Evolutionary conservation across 2,113 vertebrate genomes (phyloP).

Genomic region (Platycercus adscitus): DNA sequence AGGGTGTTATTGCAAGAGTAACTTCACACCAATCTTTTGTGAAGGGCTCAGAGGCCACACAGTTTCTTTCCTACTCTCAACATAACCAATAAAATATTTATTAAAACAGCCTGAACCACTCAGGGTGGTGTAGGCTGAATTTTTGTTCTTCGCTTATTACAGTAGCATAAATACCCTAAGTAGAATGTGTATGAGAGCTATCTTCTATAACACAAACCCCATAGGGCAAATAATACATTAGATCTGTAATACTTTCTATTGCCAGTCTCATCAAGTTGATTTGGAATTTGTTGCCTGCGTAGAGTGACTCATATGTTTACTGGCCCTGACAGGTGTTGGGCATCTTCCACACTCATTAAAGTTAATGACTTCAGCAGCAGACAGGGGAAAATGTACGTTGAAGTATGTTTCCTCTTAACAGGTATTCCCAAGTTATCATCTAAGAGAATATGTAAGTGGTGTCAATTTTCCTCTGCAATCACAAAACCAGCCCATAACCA

Average conservation of each 20-base stretch:
- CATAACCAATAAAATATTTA: conserved; percentile 71
- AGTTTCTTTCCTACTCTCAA: not conserved
- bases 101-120: not conserved
- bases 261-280: conserved; percentile 19
- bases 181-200: not conserved
- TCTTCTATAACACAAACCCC: conserved; percentile 3
- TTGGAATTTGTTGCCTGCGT: conserved; percentile 19
- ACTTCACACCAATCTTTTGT: conserved; percentile 57
- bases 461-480: not conserved
- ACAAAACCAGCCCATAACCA: not conserved
- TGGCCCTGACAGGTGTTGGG: conserved; percentile 32
- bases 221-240: not conserved
- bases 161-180: not conserved
- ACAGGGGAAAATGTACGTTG: not conserved
- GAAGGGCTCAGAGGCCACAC: not conserved
- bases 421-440: conserved; percentile 5
- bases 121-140: not conserved
- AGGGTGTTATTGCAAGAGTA: conserved; percentile 22
- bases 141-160: not conserved
- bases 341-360: conserved; percentile 32
- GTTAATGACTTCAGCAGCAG: conserved; percentile 29
- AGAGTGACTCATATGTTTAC: conserved; percentile 49
- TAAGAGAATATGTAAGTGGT: not conserved
- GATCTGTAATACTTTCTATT: not conserved
- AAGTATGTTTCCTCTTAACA: not conserved